phyloP scores from a whole-genome alignment of 2,113 vertebrate species.

The Psittacula cyanocephala region DNA sequence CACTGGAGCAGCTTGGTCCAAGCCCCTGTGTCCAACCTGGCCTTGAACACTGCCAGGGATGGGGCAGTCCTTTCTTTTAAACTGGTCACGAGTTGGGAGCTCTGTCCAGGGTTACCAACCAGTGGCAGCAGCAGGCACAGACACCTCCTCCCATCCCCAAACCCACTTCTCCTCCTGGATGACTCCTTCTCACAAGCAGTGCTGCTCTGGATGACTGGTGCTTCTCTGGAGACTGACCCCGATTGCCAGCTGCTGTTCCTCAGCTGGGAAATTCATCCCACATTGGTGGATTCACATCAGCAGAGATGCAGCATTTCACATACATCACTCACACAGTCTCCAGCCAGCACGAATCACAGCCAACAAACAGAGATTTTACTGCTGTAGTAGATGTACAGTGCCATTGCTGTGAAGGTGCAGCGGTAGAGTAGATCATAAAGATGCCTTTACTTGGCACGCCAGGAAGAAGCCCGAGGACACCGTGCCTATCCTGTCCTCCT shows the following conservation, averaged over 20 bases:
- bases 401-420: not conserved
- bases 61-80: not conserved
- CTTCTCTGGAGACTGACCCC: not conserved
- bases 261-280: not conserved
- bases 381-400: not conserved
- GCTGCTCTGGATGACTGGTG: accelerated
- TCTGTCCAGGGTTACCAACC: not conserved
- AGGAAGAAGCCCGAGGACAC: not conserved
- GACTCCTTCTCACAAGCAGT: not conserved
- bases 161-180: not conserved
- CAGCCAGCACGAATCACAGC: accelerated
- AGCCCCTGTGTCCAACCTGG: not conserved
- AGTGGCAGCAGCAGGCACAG: not conserved
- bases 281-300: not conserved
- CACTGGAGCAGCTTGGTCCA: not conserved
- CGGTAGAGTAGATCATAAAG: not conserved
- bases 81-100: not conserved
- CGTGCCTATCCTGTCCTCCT: accelerated
- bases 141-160: not conserved
- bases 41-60: not conserved
- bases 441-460: not conserved
- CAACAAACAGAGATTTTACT: not conserved
- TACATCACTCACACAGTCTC: not conserved
- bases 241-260: not conserved
- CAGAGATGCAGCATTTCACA: not conserved